Evolutionary conservation across 2,113 vertebrate species (phyloP).

Genomic region (Pardalotus punctatus): DNA sequence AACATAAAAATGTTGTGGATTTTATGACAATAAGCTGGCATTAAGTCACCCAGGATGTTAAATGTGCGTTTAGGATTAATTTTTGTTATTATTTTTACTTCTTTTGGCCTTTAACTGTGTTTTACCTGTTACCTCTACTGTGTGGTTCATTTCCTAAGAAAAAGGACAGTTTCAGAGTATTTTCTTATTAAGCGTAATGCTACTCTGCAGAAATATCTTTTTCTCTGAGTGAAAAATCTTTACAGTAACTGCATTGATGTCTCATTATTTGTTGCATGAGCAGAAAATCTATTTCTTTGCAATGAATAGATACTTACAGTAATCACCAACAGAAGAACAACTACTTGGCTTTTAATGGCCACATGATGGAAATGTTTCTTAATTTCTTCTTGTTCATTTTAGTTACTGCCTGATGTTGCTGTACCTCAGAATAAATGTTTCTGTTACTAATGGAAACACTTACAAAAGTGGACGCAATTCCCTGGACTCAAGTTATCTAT

Average conservation of each 20-base stretch:
- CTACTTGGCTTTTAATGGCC: not conserved
- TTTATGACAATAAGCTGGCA: not conserved
- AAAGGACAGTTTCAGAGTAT: not conserved
- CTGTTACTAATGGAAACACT: not conserved
- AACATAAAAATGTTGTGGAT: not conserved
- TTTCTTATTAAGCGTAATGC: not conserved
- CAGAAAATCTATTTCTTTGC: not conserved
- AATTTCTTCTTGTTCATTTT: not conserved
- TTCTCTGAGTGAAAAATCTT: not conserved
- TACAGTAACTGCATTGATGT: not conserved
- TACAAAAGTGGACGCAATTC: not conserved
- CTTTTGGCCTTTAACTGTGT: not conserved
- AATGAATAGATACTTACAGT: not conserved
- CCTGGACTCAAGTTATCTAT: not conserved
- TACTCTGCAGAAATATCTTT: not conserved
- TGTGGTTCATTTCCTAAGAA: not conserved
- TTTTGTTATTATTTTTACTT: not conserved
- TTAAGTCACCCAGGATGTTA: not conserved
- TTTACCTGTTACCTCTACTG: not conserved
- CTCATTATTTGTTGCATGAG: not conserved
- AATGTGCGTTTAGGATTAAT: not conserved
- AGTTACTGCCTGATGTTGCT: not conserved
- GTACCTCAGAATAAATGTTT: not conserved
- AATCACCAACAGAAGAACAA: not conserved
- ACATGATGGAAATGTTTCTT: not conserved